Conservation (phyloP, 2,797 vertebrate genomes). For the Atherinosoma microstoma region DNA sequence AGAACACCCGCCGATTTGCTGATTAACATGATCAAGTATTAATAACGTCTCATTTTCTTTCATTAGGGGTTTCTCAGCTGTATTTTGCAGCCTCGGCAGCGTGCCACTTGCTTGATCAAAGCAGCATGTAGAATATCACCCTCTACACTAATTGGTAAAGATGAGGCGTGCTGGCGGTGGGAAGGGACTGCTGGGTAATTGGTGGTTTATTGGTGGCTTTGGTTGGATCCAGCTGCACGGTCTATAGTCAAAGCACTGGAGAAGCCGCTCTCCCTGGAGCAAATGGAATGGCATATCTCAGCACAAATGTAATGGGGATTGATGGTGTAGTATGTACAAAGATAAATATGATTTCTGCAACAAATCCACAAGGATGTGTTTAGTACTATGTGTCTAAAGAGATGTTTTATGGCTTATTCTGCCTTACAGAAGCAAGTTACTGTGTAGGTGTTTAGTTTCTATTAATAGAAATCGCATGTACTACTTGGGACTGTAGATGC, state of each 20-base stretch:
- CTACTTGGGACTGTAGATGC: slow-evolving; percentile 58
- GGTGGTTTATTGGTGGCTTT: slow-evolving; percentile 59
- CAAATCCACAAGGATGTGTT: slow-evolving; percentile 24
- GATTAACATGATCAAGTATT: slow-evolving; percentile 72
- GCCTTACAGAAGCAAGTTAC: slow-evolving; percentile 49
- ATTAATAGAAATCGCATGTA: slow-evolving; percentile 48
- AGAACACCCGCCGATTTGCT: slow-evolving; percentile 52
- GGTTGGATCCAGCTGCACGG: slow-evolving; percentile 58
- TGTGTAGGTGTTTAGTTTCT: slow-evolving; percentile 56
- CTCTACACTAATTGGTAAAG: slow-evolving; percentile 75
- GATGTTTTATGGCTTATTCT: slow-evolving; percentile 38
- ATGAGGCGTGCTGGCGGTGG: slow-evolving; percentile 63
- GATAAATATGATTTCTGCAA: slow-evolving; percentile 22
- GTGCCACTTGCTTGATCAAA: slow-evolving; percentile 69
- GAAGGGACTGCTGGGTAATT: slow-evolving; percentile 74
- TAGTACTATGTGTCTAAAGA: slow-evolving; percentile 7
- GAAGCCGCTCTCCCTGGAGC: neutral
- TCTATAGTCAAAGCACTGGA: slow-evolving; percentile 48
- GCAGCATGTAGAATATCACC: slow-evolving; percentile 65
- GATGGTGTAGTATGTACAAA: slow-evolving; percentile 33
- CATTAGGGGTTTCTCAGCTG: slow-evolving; percentile 65
- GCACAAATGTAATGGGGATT: slow-evolving; percentile 34
- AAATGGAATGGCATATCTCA: slow-evolving; percentile 44
- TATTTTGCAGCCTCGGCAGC: slow-evolving; percentile 69
- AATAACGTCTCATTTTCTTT: slow-evolving; percentile 77